These are phyloP conservation scores for Vanessa atalanta DNA, from an alignment of 1,140 invertebrate species.

Conservation along the genomic window DNA sequence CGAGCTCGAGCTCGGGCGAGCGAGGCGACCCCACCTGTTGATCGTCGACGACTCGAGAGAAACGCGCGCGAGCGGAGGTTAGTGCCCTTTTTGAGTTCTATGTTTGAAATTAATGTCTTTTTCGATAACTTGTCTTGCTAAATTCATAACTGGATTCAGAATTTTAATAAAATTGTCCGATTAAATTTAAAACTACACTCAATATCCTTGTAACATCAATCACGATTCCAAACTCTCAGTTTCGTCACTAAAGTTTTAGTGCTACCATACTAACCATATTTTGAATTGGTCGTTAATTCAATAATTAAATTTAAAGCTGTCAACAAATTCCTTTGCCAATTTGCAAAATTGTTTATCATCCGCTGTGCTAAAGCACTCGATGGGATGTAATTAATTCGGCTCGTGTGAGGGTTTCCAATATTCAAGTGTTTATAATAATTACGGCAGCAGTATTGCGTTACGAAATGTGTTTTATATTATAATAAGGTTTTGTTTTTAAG, in stretches of 20 bases:
- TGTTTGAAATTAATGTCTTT: background rate
- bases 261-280: too few relatives aligned
- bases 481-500: too few relatives aligned
- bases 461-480: background rate
- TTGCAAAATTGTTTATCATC: constrained; percentile 5
- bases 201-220: too few relatives aligned
- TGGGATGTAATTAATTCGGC: constrained; percentile 19
- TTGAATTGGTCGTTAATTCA: background rate
- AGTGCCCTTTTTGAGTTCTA: constrained; percentile 48
- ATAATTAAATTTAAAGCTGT: background rate
- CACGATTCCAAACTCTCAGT: too few relatives aligned
- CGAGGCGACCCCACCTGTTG: constrained; percentile 71
- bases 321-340: background rate
- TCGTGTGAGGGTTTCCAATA: constrained; percentile 2
- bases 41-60: constrained; percentile 74
- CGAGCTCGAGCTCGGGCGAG: constrained; percentile 67
- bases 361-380: background rate
- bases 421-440: constrained; percentile 1
- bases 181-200: too few relatives aligned
- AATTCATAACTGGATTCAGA: too few relatives aligned
- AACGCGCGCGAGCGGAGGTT: constrained; percentile 64
- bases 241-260: too few relatives aligned
- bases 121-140: background rate
- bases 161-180: too few relatives aligned
- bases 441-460: background rate